Base-by-base conservation (phyloP, 2,888 invertebrate genomes). In the Altica lythri region DNA sequence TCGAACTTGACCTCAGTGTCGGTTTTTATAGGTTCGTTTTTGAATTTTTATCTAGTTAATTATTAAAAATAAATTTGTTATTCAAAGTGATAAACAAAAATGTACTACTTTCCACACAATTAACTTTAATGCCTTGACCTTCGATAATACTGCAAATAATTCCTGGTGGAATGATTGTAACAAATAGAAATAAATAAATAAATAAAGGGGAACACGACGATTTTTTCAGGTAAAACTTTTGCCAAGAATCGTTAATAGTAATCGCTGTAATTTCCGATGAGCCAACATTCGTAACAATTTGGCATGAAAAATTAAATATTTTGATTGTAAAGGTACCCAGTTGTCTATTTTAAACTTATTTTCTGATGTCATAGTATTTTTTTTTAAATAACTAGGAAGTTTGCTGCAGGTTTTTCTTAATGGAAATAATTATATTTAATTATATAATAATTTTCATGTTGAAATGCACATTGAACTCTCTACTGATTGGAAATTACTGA, bases 101-200 rank as follows among this genome's bases (percentile, higher is more conserved):
- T 4, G 13, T 42, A 25, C 6, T 9, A 16, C 12, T 22, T 10
- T 18, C n/a, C 13, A n/a, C n/a, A n/a, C 10, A 38, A 38, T 22
- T 9, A 16, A 1, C 6, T 16, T 27, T 35, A 6, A 16, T 38
- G 12, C 47, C 47, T 48, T 48, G 48, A 48, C 48, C 48, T 48
- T 48, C 40, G 17, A 38, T 40, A 30, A 19, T 30, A 38, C 30
- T 48, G 38, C 38, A 34, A 16, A 46, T 30, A 16, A 19, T 46
- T 37, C 27, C 46, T 22, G 46, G 25, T 37, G 16, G 12, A 37
- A 37, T n/a, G n/a, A 25, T 17, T 34, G 6, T 34, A 14, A 10
- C 8, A 34, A 14, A 8, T 3, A 27, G 27, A n/a, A 27, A 27
- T 8, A n/a, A n/a, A 27, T 29, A n/a, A 2, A n/a, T 4, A 29